These are phyloP conservation scores for Blomia tropicalis DNA, from an alignment of 2,888 invertebrate species.

Conservation along the genomic window DNA sequence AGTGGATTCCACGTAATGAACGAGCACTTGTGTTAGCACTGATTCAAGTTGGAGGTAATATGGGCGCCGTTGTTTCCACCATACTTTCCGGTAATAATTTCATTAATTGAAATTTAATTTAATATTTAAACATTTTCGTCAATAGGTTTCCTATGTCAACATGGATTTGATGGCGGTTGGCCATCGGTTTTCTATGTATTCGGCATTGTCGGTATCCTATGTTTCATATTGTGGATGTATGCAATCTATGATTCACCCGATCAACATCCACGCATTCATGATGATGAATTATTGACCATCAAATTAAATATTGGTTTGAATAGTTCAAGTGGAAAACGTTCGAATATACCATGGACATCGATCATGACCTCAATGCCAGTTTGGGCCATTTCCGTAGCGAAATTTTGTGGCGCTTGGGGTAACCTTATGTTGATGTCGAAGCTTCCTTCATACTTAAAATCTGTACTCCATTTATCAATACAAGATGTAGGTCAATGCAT, in stretches of 20 bases:
- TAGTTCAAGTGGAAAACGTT: neutral
- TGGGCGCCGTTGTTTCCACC: conserved; percentile 37
- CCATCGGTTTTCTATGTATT: conserved; percentile 24
- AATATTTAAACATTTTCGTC: neutral
- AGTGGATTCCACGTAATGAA: conserved; percentile 65
- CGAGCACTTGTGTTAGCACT: conserved; percentile 61
- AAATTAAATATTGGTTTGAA: conserved; percentile 29
- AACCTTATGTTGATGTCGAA: conserved; percentile 30
- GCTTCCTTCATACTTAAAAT: conserved; percentile 30
- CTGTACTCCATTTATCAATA: conserved; percentile 30
- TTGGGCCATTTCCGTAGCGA: conserved; percentile 31
- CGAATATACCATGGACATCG: conserved; percentile 27
- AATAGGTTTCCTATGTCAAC: conserved; percentile 20
- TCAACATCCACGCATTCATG: conserved; percentile 34
- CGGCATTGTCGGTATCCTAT: conserved; percentile 33
- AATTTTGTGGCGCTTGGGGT: conserved; percentile 31
- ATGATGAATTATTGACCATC: conserved; percentile 34
- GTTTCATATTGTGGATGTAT: conserved; percentile 33
- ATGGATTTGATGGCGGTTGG: conserved; percentile 23
- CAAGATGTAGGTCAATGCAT: conserved; percentile 27
- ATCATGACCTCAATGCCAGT: conserved; percentile 29
- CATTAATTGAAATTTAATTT: neutral
- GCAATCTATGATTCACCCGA: conserved; percentile 32
- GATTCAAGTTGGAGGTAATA: conserved; percentile 43
- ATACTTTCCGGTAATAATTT: conserved; percentile 32